phyloP scores from a whole-genome alignment of 2,797 vertebrate genomes.

The Podargus strigoides region DNA sequence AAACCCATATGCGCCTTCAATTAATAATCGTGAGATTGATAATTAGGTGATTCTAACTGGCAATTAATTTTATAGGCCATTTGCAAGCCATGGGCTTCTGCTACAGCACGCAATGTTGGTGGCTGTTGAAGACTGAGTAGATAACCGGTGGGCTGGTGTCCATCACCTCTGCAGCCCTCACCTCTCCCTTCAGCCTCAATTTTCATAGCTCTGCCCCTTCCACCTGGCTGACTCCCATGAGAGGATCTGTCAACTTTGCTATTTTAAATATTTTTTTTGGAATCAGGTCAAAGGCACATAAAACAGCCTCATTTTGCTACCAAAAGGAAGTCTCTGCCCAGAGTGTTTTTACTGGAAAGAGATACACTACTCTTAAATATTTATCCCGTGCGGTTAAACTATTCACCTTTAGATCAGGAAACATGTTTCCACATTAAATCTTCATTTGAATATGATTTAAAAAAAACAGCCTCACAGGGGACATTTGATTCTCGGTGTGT shows the following conservation, averaged over 20 bases:
- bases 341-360: conserved; percentile 54
- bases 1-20: not conserved
- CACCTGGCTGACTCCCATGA: not conserved
- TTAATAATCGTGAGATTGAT: conserved; percentile 2
- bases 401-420: conserved; percentile 56
- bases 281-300: not conserved
- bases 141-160: rapidly evolving
- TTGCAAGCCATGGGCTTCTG: not conserved
- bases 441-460: not conserved
- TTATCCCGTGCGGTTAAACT: conserved; percentile 11
- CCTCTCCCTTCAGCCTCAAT: not conserved
- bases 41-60: conserved; percentile 37
- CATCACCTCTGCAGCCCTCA: not conserved
- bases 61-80: conserved; percentile 39
- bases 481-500: not conserved
- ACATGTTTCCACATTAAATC: conserved; percentile 41
- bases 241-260: not conserved
- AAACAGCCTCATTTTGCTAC: conserved; percentile 16
- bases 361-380: not conserved
- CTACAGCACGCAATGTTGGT: rapidly evolving
- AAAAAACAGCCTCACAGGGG: not conserved
- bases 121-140: not conserved
- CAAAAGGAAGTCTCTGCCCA: conserved; percentile 35
- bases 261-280: not conserved
- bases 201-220: not conserved